Conservation (phyloP, 1,140 invertebrate species). For the Nephotettix cincticeps region DNA sequence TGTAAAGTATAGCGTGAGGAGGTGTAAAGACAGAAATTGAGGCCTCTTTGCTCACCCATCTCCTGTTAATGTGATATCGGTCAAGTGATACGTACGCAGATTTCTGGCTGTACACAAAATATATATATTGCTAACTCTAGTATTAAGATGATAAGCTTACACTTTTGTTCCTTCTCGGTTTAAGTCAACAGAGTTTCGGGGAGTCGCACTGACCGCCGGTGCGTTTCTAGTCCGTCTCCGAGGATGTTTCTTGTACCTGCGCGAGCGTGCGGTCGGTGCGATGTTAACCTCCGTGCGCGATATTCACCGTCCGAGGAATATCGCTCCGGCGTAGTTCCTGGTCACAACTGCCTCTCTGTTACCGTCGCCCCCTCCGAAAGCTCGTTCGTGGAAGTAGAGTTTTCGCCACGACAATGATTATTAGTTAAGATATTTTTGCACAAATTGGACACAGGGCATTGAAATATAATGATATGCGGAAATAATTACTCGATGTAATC, state of each 20-base stretch:
- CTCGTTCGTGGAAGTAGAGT: neutral
- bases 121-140: slow-evolving; percentile 35
- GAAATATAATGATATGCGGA: neutral
- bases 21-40: slow-evolving; percentile 28
- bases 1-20: slow-evolving; percentile 18
- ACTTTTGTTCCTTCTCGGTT: slow-evolving; percentile 19
- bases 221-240: slow-evolving; percentile 14
- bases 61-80: slow-evolving; percentile 37
- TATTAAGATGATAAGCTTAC: slow-evolving; percentile 21
- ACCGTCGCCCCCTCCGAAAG: neutral
- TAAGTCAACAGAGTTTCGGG: neutral
- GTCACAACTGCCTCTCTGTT: slow-evolving; percentile 17
- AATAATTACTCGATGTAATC: neutral
- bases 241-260: slow-evolving; percentile 11
- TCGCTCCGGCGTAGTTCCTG: slow-evolving; percentile 16
- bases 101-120: slow-evolving; percentile 36
- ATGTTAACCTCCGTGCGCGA: neutral
- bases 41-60: slow-evolving; percentile 38
- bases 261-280: neutral
- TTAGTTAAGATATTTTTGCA: slow-evolving; percentile 21
- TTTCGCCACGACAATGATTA: neutral
- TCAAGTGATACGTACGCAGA: slow-evolving; percentile 39
- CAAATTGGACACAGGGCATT: slow-evolving; percentile 17
- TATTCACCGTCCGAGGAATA: slow-evolving; percentile 20
- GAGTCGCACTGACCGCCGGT: neutral